Evolutionary conservation across 2,797 vertebrate species (phyloP).

Genomic region (Allobates femoralis): DNA sequence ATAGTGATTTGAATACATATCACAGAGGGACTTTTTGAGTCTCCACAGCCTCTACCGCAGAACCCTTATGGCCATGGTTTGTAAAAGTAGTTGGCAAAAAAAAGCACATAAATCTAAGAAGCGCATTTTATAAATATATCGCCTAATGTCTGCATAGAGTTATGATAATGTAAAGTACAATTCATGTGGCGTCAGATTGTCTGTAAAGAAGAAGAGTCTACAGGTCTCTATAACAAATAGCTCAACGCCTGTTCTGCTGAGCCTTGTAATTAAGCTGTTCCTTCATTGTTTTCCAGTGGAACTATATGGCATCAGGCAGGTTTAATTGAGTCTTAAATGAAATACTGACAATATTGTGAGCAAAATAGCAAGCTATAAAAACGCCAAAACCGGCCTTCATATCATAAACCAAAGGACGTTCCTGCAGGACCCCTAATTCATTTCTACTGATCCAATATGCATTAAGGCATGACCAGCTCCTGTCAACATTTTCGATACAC

Average conservation of each 20-base stretch:
- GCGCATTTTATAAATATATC: not conserved
- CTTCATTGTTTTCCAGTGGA: slow-evolving; percentile 30
- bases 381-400: slow-evolving; percentile 41
- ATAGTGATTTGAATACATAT: no score
- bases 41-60: not conserved
- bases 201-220: not conserved
- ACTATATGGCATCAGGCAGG: slow-evolving; percentile 2
- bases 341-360: slow-evolving; percentile 30
- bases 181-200: no score
- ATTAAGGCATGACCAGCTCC: slow-evolving; percentile 60
- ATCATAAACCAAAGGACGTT: slow-evolving; percentile 56
- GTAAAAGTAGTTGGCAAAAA: not conserved
- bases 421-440: slow-evolving; percentile 59
- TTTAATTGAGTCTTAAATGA: slow-evolving; percentile 47
- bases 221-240: not conserved
- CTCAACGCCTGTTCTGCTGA: not conserved
- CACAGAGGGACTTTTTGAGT: not conserved
- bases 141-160: not conserved
- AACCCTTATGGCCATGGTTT: not conserved
- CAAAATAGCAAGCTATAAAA: slow-evolving; percentile 43
- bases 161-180: not conserved
- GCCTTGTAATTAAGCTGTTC: slow-evolving; percentile 17
- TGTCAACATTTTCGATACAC: slow-evolving; percentile 64
- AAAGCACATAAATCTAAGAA: not conserved
- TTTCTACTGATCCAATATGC: slow-evolving; percentile 61